Evolutionary conservation across 2,797 vertebrate genomes (phyloP).

Genomic region (Pseudochirops corinnae): DNA sequence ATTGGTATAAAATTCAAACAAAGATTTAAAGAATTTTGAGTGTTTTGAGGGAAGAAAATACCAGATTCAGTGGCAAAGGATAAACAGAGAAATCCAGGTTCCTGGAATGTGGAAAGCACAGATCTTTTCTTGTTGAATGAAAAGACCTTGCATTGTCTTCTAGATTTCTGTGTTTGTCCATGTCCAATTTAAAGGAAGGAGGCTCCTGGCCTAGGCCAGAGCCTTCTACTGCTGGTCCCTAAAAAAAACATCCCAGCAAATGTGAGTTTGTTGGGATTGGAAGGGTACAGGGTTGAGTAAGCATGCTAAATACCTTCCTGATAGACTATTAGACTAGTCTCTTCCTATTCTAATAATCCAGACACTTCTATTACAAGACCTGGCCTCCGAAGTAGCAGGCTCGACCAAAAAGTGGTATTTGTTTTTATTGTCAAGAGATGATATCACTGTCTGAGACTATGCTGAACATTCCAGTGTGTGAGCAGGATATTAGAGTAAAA

Average conservation of each 20-base stretch:
- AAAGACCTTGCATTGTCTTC: not conserved
- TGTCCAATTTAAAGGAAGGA: not conserved
- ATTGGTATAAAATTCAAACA: constrained; percentile 15
- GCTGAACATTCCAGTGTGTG: constrained; percentile 12
- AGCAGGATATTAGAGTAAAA: constrained; percentile 3
- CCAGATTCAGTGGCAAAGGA: not conserved
- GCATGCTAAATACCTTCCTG: not conserved
- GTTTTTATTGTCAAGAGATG: constrained; percentile 54
- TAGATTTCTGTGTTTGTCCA: not conserved
- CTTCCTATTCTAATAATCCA: not conserved
- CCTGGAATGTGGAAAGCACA: not conserved
- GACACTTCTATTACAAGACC: not conserved
- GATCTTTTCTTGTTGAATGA: not conserved
- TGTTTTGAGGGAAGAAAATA: not conserved
- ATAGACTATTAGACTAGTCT: not conserved
- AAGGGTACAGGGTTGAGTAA: not conserved
- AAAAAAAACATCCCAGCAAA: not conserved
- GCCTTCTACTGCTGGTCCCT: not conserved
- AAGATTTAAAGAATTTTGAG: not conserved
- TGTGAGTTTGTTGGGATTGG: not conserved
- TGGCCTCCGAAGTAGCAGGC: not conserved
- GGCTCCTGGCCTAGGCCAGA: not conserved
- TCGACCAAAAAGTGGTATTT: constrained; percentile 6
- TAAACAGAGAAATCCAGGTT: not conserved
- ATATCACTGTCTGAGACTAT: constrained; percentile 14